Evolutionary conservation across 1,140 invertebrate species (phyloP).

Genomic region (Scaptomyza montana): DNA sequence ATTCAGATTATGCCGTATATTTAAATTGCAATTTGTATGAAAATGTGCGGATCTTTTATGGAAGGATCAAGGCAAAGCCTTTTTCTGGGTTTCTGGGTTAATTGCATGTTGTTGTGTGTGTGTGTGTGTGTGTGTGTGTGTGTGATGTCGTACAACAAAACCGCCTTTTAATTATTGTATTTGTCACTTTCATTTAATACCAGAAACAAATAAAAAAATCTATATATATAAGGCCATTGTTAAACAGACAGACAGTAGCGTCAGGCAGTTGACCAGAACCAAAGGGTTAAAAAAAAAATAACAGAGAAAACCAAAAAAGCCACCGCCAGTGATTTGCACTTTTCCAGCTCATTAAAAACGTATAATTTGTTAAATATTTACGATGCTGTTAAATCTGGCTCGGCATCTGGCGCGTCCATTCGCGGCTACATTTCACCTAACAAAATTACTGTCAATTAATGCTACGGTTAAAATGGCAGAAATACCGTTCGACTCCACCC

Average conservation of each 20-base stretch:
- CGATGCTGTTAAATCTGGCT: conserved; percentile 57
- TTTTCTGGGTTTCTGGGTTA: conserved; percentile 20
- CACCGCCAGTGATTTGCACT: conserved; percentile 73
- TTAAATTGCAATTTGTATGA: conserved; percentile 25
- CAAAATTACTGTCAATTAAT: conserved; percentile 81
- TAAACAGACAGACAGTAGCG: neutral
- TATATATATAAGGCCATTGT: conserved; percentile 1
- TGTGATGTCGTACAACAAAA: conserved; percentile 25
- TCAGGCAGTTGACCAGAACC: conserved; percentile 1
- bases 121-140: conserved; percentile 12
- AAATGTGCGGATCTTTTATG: conserved; percentile 24
- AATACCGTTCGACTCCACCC: neutral
- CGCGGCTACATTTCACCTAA: conserved; percentile 73
- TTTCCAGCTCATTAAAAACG: conserved; percentile 81
- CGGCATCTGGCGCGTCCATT: conserved; percentile 39
- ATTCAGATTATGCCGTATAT: conserved; percentile 12
- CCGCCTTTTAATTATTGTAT: conserved; percentile 54
- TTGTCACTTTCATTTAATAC: conserved; percentile 30
- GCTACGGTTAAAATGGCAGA: conserved; percentile 22
- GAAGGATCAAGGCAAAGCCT: conserved; percentile 11
- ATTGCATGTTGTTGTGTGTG: conserved; percentile 52
- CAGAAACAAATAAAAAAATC: conserved; percentile 1
- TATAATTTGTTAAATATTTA: conserved; percentile 82
- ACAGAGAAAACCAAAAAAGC: conserved; percentile 38
- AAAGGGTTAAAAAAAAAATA: neutral